phyloP scores from a whole-genome alignment of 2,888 invertebrate genomes.

The Pedicia rivosa region DNA sequence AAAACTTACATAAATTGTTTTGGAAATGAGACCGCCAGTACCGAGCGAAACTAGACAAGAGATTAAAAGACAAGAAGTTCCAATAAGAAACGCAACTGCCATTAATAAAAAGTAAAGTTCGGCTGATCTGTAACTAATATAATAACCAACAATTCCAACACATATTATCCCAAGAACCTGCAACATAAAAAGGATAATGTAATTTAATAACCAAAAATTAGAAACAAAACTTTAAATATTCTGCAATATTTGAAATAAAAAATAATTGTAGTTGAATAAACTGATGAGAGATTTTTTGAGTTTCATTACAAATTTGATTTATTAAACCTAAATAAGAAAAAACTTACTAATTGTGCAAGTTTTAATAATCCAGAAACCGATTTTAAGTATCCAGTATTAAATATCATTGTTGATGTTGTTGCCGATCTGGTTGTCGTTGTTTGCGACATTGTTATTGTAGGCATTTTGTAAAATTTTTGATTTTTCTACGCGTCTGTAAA shows the following conservation, averaged over 20 bases:
- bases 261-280: neutral
- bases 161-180: conserved; percentile 64
- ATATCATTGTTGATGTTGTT: conserved; percentile 58
- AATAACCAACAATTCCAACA: conserved; percentile 52
- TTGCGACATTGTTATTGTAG: conserved; percentile 69
- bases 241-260: neutral
- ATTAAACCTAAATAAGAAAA: too few species aligned
- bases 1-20: conserved; percentile 36
- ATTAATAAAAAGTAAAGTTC: conserved; percentile 59
- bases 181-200: too few species aligned
- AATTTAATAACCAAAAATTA: conserved; percentile 23
- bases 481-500: too few species aligned
- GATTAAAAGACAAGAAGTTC: conserved; percentile 56
- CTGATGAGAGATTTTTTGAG: too few species aligned
- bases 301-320: too few species aligned
- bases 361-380: conserved; percentile 66
- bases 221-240: conserved; percentile 7
- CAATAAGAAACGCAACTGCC: conserved; percentile 60
- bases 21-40: conserved; percentile 67
- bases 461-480: too few species aligned
- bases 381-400: conserved; percentile 68
- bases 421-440: conserved; percentile 77
- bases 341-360: conserved; percentile 65
- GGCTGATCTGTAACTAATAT: conserved; percentile 20
- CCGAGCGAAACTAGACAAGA: conserved; percentile 64